Evolutionary conservation across 2,888 invertebrate species (phyloP).

Genomic region (Alloplasta piceator): DNA sequence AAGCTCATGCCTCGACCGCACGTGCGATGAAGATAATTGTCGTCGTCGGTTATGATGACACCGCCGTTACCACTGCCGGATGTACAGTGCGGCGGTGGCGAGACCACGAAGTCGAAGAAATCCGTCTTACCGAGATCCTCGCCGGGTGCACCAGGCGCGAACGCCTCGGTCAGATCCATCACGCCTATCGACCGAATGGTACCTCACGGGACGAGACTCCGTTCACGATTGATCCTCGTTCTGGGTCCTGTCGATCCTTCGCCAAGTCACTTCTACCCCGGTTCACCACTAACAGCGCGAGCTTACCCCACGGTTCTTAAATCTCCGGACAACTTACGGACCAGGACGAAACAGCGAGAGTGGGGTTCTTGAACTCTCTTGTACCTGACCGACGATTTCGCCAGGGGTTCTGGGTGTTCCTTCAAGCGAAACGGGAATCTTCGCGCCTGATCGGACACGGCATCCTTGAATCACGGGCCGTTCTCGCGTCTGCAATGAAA

Average conservation of each 20-base stretch:
- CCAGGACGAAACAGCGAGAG: too few species aligned
- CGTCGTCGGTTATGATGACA: slow-evolving; percentile 88
- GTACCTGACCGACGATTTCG: slow-evolving; percentile 1
- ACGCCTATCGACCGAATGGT: neutral
- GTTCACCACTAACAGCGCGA: neutral
- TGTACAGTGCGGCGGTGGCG: slow-evolving; percentile 84
- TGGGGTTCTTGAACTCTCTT: neutral
- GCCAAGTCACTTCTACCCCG: neutral
- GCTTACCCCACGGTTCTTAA: neutral
- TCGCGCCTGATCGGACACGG: slow-evolving; percentile 72
- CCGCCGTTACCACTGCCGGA: slow-evolving; percentile 82
- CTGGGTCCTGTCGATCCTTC: neutral
- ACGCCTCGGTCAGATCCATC: slow-evolving; percentile 93
- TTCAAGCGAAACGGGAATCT: slow-evolving; percentile 68
- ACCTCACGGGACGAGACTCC: neutral
- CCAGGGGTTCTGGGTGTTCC: slow-evolving; percentile 28
- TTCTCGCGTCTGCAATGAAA: slow-evolving; percentile 63
- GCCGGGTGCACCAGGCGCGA: slow-evolving; percentile 84
- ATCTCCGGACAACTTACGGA: too few species aligned
- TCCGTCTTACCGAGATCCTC: slow-evolving; percentile 93
- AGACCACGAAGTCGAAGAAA: slow-evolving; percentile 95
- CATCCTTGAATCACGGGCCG: slow-evolving; percentile 70
- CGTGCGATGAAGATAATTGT: slow-evolving; percentile 84
- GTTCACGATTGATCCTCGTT: neutral
- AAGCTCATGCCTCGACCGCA: slow-evolving; percentile 77